Evolutionary conservation across 2,888 invertebrate species (phyloP).

Genomic region (Nomada fabriciana): DNA sequence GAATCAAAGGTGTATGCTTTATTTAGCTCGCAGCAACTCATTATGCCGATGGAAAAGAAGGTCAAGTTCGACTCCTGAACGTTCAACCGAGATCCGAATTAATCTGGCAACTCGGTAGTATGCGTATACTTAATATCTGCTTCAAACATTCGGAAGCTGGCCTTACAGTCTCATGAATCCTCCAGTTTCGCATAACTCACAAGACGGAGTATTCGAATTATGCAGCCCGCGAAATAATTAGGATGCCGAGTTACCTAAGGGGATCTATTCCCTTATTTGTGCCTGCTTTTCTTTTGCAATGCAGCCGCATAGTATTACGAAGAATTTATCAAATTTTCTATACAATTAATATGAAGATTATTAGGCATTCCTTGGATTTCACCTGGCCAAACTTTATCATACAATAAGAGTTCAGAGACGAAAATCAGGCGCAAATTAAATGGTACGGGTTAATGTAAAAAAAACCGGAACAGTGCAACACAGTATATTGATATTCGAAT

Average conservation of each 20-base stretch:
- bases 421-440: too few species aligned
- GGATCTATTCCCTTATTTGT: constrained; percentile 16
- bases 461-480: too few species aligned
- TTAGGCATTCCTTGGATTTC: neutral
- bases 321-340: neutral
- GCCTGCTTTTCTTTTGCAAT: neutral
- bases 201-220: constrained; percentile 42
- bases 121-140: constrained; percentile 50
- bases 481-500: too few species aligned
- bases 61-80: constrained; percentile 43
- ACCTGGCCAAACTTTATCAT: too few species aligned
- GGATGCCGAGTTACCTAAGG: constrained; percentile 28
- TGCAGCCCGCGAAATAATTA: constrained; percentile 53
- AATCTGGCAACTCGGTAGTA: constrained; percentile 30
- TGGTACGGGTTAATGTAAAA: too few species aligned
- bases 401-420: too few species aligned
- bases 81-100: constrained; percentile 32
- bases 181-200: constrained; percentile 50
- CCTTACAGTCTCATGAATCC: constrained; percentile 30
- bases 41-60: constrained; percentile 18
- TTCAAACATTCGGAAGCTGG: constrained; percentile 40
- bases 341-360: neutral
- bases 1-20: neutral
- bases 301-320: neutral
- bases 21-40: constrained; percentile 26